Evolutionary conservation across 2,888 invertebrate species (phyloP).

Genomic region (Eurytoma californica): DNA sequence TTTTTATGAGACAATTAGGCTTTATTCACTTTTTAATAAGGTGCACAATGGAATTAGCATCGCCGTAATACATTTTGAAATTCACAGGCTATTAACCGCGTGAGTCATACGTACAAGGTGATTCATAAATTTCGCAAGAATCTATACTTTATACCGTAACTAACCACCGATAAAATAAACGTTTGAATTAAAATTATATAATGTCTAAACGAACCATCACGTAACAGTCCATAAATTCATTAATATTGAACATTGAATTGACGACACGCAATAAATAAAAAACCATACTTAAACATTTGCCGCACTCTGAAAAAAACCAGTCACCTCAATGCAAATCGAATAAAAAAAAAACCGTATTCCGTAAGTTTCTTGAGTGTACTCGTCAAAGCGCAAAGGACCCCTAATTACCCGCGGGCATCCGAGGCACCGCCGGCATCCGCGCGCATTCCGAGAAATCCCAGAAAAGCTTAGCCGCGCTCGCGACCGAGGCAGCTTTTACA

Average conservation of each 20-base stretch:
- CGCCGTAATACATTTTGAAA: constrained; percentile 15
- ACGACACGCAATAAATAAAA: too few species aligned
- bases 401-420: neutral
- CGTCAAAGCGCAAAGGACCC: too few species aligned
- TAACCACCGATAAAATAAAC: neutral
- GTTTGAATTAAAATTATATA: neutral
- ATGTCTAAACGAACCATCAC: neutral
- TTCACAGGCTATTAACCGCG: constrained; percentile 25
- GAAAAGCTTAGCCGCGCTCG: constrained; percentile 22
- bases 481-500: neutral
- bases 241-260: neutral
- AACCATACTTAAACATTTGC: neutral
- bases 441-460: constrained; percentile 22
- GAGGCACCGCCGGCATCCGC: neutral
- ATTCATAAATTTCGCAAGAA: constrained; percentile 41
- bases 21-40: neutral
- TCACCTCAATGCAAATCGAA: too few species aligned
- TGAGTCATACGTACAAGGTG: constrained; percentile 42
- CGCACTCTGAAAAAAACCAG: neutral
- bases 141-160: neutral
- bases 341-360: too few species aligned
- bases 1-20: neutral
- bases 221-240: neutral
- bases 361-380: too few species aligned
- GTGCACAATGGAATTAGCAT: constrained; percentile 1